Conservation (phyloP, 1,140 invertebrate genomes). For the Trypoxylus dichotomus region DNA sequence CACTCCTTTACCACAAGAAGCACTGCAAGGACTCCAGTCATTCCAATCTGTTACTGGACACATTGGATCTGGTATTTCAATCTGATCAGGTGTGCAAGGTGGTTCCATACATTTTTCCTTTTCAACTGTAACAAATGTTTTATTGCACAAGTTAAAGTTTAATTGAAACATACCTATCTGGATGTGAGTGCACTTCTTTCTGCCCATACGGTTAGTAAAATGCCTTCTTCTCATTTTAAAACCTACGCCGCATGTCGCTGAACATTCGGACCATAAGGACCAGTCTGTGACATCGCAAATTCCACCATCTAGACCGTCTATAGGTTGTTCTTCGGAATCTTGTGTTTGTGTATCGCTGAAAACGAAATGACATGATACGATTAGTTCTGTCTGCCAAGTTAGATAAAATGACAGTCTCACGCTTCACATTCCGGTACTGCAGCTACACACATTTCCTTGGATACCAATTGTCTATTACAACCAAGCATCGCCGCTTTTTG, state of each 20-base stretch:
- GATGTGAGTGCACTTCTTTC: conserved; percentile 78
- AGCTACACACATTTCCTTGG: conserved; percentile 87
- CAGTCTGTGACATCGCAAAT: conserved; percentile 75
- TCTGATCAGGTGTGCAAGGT: conserved; percentile 59
- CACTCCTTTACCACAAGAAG: conserved; percentile 69
- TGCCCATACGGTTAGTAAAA: conserved; percentile 72
- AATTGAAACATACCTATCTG: conserved; percentile 38
- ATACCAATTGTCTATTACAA: conserved; percentile 79
- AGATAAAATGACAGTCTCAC: background rate
- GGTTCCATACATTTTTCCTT: conserved; percentile 75
- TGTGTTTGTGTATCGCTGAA: conserved; percentile 29
- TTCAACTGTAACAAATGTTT: conserved; percentile 57
- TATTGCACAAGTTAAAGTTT: too few relatives aligned
- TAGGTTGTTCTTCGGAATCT: conserved; percentile 42
- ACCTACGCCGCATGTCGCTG: conserved; percentile 79
- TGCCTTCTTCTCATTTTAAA: conserved; percentile 70
- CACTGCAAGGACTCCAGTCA: conserved; percentile 75
- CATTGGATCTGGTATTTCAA: conserved; percentile 60
- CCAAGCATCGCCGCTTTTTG: conserved; percentile 74
- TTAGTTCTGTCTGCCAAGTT: background rate
- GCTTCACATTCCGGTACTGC: conserved; percentile 66
- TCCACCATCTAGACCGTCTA: conserved; percentile 50
- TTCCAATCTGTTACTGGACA: conserved; percentile 72
- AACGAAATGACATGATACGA: background rate
- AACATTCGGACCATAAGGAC: conserved; percentile 82